phyloP scores from a whole-genome alignment of 2,888 invertebrate species.

The Temnothorax rugatulus region DNA sequence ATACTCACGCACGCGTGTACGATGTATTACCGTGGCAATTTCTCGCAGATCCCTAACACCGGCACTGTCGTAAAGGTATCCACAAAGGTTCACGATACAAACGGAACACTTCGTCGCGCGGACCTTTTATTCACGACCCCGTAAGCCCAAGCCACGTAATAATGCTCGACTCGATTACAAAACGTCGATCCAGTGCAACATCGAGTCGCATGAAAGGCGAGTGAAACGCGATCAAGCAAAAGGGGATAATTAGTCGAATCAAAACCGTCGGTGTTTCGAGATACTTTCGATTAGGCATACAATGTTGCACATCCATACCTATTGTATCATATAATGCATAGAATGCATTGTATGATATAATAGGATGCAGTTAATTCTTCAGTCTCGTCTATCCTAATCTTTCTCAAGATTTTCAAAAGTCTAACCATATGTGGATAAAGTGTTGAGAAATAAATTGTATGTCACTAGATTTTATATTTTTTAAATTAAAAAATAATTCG shows the following conservation, averaged over 20 bases:
- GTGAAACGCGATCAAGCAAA: constrained; percentile 46
- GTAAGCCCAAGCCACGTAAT: constrained; percentile 56
- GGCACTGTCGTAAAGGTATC: constrained; percentile 61
- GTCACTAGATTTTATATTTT: neutral
- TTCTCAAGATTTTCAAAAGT: neutral
- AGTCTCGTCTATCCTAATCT: neutral
- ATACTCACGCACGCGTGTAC: constrained; percentile 67
- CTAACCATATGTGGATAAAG: neutral
- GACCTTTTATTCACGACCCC: constrained; percentile 59
- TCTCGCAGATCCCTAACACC: constrained; percentile 59
- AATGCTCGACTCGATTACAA: constrained; percentile 62
- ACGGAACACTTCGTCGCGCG: constrained; percentile 60
- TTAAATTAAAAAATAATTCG: neutral
- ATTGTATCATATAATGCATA: constrained; percentile 9
- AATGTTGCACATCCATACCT: neutral
- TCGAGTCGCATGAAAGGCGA: constrained; percentile 47
- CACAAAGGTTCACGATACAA: constrained; percentile 56
- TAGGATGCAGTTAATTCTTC: neutral
- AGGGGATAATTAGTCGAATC: constrained; percentile 43
- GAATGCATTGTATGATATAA: neutral
- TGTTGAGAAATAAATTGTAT: neutral
- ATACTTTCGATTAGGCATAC: constrained; percentile 12
- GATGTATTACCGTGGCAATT: constrained; percentile 71
- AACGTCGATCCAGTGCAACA: constrained; percentile 51
- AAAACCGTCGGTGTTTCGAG: constrained; percentile 30